Conservation (phyloP, 2,113 vertebrate species). For the Electrona antarctica region DNA sequence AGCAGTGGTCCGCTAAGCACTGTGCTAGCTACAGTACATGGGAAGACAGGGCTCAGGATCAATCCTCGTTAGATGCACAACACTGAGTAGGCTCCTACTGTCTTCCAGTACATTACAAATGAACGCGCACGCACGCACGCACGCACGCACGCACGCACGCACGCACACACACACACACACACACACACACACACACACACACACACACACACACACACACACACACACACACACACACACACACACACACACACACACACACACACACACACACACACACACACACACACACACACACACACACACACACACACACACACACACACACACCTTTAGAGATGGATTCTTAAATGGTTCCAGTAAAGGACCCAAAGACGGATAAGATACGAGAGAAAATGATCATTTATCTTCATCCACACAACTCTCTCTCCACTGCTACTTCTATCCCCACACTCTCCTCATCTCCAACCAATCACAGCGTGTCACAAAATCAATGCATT, state of each 20-base stretch:
- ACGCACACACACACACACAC: background rate
- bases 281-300: background rate
- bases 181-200: constrained; percentile 3
- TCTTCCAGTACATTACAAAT: constrained; percentile 31
- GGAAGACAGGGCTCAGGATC: constrained; percentile 30
- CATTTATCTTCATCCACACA: constrained; percentile 65
- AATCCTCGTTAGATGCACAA: constrained; percentile 53
- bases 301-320: background rate
- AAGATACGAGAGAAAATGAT: constrained; percentile 26
- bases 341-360: constrained; percentile 52
- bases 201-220: background rate
- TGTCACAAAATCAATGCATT: constrained; percentile 68
- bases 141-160: constrained; percentile 14
- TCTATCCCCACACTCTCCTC: constrained; percentile 17
- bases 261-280: constrained; percentile 18
- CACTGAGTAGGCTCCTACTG: background rate
- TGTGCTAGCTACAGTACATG: constrained; percentile 18
- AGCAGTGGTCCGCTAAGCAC: constrained; percentile 27
- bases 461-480: constrained; percentile 18
- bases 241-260: no score
- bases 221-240: constrained; percentile 3
- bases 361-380: constrained; percentile 45
- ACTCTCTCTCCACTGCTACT: constrained; percentile 28
- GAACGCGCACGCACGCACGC: background rate
- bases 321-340: constrained; percentile 19